Evolutionary conservation across 1,140 invertebrate genomes (phyloP), one percentile per base, ranked within the genome.

Genomic region (Heliconius hermathena): DNA sequence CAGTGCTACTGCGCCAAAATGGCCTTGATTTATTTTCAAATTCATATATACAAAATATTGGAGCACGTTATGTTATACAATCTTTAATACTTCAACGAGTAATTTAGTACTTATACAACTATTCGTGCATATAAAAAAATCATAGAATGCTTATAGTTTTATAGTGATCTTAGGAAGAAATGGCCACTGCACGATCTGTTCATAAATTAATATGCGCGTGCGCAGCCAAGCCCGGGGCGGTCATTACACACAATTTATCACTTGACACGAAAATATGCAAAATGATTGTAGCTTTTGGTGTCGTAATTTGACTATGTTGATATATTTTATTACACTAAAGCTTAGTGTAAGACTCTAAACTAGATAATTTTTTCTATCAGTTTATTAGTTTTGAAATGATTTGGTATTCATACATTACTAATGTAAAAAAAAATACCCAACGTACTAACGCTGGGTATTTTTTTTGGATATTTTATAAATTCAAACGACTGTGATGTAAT

Each of bases 111-210:
- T n/a, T 33, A 46, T 54, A 52, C 18, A 72, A 8, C 46, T 36
- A 71, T 57, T 71, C 73, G 49, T 49, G 18, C 41, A 76, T 77
- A 18, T 76, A 71, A 54, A 80, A 80, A 80, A 80, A 36, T 73
- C 41, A 46, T 46, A 46, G 3, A 46, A 46, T 46, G 13, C 13
- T 46, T 13, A 16, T 46, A 46, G 41, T 46, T 73, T 41, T 76
- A 79, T 74, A 76, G 57, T 74, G 73, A 71, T 66, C 74, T 29
- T 60, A 73, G 52, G 41, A 79, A 80, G 77, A 82, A 84, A 84
- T 84, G 77, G 77, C 76, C 71, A 73, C 70, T 82, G 79, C 83
- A 84, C 83, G 83, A 82, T 71, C 46, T 29, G 41, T 75, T 75
- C 22, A 46, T 81, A 81, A 81, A 81, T 81, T 77, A 71, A 75